Evolutionary conservation across 2,888 invertebrate species (phyloP).

Genomic region (Agrochola circellaris): DNA sequence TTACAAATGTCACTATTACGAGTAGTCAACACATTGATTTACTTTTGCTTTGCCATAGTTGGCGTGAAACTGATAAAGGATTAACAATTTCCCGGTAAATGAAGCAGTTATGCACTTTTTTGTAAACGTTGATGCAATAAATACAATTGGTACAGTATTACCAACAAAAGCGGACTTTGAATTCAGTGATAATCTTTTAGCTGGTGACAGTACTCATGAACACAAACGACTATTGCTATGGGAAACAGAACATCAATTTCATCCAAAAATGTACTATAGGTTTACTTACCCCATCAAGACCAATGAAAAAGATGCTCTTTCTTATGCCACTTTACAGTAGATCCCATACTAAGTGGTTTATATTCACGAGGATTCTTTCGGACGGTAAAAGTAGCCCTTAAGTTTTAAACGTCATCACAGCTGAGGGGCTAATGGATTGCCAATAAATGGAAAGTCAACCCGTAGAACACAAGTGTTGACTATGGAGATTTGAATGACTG

Average conservation of each 20-base stretch:
- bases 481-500: neutral
- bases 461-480: neutral
- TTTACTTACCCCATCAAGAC: neutral
- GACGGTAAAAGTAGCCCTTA: neutral
- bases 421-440: neutral
- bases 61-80: neutral
- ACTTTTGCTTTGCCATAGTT: neutral
- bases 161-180: neutral
- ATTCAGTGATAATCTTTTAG: neutral
- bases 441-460: neutral
- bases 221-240: neutral
- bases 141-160: neutral
- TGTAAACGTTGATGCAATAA: constrained; percentile 2
- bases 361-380: constrained; percentile 1
- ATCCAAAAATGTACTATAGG: neutral
- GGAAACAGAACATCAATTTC: neutral
- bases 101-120: too few species aligned
- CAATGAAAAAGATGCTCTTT: neutral
- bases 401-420: too few species aligned
- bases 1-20: neutral
- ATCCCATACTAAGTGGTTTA: neutral
- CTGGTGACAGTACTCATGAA: neutral
- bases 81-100: constrained; percentile 16
- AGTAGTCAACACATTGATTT: too few species aligned
- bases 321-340: too few species aligned